Percentiles rank a stretch among this genome's conserved stretches.
phyloP scores from a whole-genome alignment of 2,113 vertebrate species.

The Anguilla rostrata region DNA sequence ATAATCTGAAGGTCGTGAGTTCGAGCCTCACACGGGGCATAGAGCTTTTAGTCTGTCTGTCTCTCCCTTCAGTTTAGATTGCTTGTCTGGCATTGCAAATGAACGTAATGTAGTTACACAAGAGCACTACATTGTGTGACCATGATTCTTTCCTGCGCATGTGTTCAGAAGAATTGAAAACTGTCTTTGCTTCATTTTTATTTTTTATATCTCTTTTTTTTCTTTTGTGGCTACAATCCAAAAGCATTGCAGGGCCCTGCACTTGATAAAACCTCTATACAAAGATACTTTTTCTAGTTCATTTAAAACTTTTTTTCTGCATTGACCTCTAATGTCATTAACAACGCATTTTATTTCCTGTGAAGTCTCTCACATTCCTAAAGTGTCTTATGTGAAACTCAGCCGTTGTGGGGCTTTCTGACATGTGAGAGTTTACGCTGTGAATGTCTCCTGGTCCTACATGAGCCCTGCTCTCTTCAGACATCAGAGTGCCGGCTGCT shows the following conservation, averaged over 20 bases:
- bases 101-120: too few species aligned
- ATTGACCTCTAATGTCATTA: conserved; percentile 58
- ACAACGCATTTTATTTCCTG: conserved; percentile 60
- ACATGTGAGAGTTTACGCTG: conserved; percentile 55
- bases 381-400: conserved; percentile 41
- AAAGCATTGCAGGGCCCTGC: not conserved
- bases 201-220: conserved; percentile 11
- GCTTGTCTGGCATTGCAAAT: too few species aligned
- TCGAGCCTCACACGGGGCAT: too few species aligned
- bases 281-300: not conserved
- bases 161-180: too few species aligned
- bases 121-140: too few species aligned
- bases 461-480: conserved; percentile 42
- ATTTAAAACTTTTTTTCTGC: too few species aligned
- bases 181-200: conserved; percentile 11
- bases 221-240: conserved; percentile 2
- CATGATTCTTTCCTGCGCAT: too few species aligned
- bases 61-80: too few species aligned
- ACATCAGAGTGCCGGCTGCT: conserved; percentile 32
- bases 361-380: conserved; percentile 51
- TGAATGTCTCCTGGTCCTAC: conserved; percentile 62
- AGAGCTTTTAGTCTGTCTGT: too few species aligned
- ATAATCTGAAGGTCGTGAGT: too few species aligned
- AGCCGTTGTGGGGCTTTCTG: conserved; percentile 56
- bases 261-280: not conserved